These are phyloP conservation scores for Molossus molossus DNA, from an alignment of 2,797 vertebrate species.

Conservation along the genomic window DNA sequence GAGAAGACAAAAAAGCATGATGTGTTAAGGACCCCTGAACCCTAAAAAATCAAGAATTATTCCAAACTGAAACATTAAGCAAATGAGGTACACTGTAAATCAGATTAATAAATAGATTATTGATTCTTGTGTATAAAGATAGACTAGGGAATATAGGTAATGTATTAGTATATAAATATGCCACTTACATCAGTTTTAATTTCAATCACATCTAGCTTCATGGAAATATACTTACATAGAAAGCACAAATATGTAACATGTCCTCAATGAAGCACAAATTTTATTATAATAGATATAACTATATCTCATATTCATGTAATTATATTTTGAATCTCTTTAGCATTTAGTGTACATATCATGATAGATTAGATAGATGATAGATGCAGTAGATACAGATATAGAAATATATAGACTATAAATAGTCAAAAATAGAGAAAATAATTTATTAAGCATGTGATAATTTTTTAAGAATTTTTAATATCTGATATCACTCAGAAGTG, in stretches of 20 bases:
- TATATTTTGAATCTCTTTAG: background rate
- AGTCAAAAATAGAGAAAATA: conserved; percentile 2
- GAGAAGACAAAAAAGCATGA: background rate
- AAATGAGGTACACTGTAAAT: background rate
- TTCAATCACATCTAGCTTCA: background rate
- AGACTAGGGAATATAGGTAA: background rate
- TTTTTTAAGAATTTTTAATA: conserved; percentile 34
- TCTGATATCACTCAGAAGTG: background rate
- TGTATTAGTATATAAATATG: background rate
- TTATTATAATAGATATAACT: background rate
- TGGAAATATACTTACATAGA: background rate
- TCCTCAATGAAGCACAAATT: background rate
- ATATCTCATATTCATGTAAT: background rate
- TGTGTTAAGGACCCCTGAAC: background rate
- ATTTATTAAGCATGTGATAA: background rate
- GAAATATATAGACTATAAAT: background rate
- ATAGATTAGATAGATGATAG: background rate
- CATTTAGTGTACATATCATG: background rate
- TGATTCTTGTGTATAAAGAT: background rate
- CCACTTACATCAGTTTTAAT: background rate
- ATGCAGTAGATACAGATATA: background rate
- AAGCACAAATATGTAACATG: background rate
- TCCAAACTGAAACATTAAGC: background rate
- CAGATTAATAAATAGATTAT: background rate
- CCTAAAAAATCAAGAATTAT: background rate